phyloP scores from a whole-genome alignment of 92 coral and sea anemone genomes.

The Bergia puertoricense region DNA sequence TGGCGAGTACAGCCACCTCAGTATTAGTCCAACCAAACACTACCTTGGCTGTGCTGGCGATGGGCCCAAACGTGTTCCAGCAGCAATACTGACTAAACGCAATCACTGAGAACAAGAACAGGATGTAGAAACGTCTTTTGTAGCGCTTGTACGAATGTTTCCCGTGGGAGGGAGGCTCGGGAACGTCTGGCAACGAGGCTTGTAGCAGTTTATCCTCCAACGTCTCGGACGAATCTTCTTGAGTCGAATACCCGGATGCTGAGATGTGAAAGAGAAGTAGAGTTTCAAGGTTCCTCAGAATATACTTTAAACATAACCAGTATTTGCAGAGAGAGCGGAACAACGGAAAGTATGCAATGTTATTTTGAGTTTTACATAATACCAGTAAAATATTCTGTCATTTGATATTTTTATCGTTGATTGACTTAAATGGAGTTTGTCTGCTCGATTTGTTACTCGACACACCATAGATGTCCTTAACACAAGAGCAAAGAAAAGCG shows the following conservation, averaged over 20 bases:
- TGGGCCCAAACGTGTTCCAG: constrained; percentile 98
- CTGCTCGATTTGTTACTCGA: too few species aligned
- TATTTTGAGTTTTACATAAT: too few species aligned
- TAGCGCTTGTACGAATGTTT: constrained; percentile 62
- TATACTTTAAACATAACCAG: not conserved
- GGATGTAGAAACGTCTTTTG: constrained; percentile 93
- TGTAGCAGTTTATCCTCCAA: constrained; percentile 16
- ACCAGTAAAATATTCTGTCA: too few species aligned
- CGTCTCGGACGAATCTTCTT: constrained; percentile 29
- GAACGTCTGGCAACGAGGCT: not conserved
- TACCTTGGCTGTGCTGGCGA: constrained; percentile 88
- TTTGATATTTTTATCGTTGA: too few species aligned
- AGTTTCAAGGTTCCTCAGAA: not conserved
- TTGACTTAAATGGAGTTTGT: too few species aligned
- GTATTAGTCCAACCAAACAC: constrained; percentile 96
- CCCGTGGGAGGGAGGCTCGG: constrained; percentile 28
- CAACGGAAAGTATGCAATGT: too few species aligned
- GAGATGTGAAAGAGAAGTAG: not conserved
- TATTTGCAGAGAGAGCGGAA: too few species aligned
- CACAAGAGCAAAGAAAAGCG: too few species aligned
- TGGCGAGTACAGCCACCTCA: constrained; percentile 91
- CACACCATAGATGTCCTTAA: too few species aligned
- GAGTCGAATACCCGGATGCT: constrained; percentile 33
- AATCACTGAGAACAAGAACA: constrained; percentile 78
- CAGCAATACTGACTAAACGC: constrained; percentile 89